Base-by-base conservation (phyloP, 2,888 invertebrate species). In the Pachymerium ferrugineum region DNA sequence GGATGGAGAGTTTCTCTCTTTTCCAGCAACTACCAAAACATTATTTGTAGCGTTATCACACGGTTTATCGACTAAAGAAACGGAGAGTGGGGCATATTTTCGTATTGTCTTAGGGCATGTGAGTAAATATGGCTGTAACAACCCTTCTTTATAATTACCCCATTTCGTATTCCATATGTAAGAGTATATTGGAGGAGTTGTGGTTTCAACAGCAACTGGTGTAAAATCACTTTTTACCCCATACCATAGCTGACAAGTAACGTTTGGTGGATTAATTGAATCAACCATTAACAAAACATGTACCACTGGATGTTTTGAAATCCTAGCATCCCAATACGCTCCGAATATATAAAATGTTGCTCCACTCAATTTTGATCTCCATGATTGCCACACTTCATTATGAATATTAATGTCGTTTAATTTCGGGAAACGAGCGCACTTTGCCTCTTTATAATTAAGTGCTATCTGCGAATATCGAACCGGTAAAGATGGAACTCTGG, bases 151-250 rank as follows among this genome's bases (percentile, higher is more conserved):
- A 84, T 93, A 93, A 84, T 94, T 94, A 75, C 94, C 94, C 95
- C 94, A 95, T 83, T 93, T 93, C 79, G 89, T 89, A 82, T 93
- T 92, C 95, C 95, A 95, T 78, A 94, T 92, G 82, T 94, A 94
- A 25, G 62, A 0, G 28, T 62, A 62, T 10, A 12, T 62, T 3
- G 62, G 62, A 14, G 25, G 2, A 10, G 28, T 12, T 82, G 94
- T 94, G 85, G 94, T 94, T 83, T 94, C 94, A 78, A 92, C 88
- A 22, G 89, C 90, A 81, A 91, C 90, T 16, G 80, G 78, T 30
- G 90, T 90, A 0, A 94, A 93, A 79, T 91, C 91, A 77, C 88
- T 89, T 78, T 90, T 89, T 35, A 89, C 90, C 78, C 92, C 91
- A 84, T 91, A 94, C 94, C 93, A 94, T 78, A 94, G 87, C 82